Evolutionary conservation across 30 jellyfish, hydroid and myxozoan species (phyloP), one percentile per base, ranked within the genome.

Genomic region (Aurelia sp.): DNA sequence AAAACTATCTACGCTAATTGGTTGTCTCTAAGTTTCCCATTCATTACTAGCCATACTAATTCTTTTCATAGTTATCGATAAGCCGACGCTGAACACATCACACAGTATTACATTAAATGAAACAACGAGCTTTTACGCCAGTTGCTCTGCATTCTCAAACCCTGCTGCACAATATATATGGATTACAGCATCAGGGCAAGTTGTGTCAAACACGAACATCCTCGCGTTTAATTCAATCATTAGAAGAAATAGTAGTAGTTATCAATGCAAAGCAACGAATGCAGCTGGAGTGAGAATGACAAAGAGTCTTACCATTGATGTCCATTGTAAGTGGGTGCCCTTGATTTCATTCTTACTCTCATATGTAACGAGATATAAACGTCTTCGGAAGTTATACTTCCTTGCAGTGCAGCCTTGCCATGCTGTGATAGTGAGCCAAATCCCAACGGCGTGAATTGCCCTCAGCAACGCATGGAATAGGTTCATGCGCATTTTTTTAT

Each of bases 221-320:
- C 77, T 81, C 47, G 17, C 77, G 27, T 10, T 69, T 18, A 40
- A 50, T 60, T 61, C 85, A 11, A 48, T 81, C 9, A 68, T 17
- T 63, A 55, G 84, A 22, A 59, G 40, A 5, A 30, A 81, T 70
- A 65, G 74, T 67, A 84, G 91, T 11, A 18, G 70, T 8, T 81
- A 81, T 61, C 7, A 30, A 20, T 81, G 91, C 66, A 68, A 60
- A 51, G 91, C 91, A 15, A 67, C 77, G 6, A 81, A 68, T 69
- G 75, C 18, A 12, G 91, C 84, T 20, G 91, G 91, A 23, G 2
- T 40, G 50, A 19, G 12, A 13, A 35, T 13, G 3, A 40, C 85
- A 0, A 51, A 47, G 5, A 22, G 1, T 33, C 63, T 59, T 44
- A 12, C 74, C 4, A 21, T 81, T 13, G 40, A 41, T 67, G 91